These are phyloP conservation scores for Pseudorasbora parva DNA, from an alignment of 2,113 vertebrate species.

Conservation along the genomic window DNA sequence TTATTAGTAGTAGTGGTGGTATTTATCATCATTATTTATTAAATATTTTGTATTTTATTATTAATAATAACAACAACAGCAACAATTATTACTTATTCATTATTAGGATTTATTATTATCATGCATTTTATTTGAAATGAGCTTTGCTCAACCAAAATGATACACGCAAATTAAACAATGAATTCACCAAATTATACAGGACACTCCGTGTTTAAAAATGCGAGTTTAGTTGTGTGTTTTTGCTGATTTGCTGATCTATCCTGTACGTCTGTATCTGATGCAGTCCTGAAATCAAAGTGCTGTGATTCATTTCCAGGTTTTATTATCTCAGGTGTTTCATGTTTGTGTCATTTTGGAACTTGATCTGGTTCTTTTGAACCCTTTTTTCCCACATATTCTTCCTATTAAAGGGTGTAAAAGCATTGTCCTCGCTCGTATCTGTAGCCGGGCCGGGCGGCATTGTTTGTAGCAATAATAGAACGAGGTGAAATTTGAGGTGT, in stretches of 20 bases:
- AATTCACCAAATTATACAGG: too few species aligned
- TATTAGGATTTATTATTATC: neutral
- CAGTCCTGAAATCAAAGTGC: neutral
- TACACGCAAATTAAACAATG: neutral
- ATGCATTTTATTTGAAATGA: neutral
- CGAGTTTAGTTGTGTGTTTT: neutral
- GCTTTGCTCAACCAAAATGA: neutral
- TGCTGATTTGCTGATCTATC: neutral
- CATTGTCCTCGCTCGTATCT: conserved; percentile 11
- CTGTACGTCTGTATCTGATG: neutral
- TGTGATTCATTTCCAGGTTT: neutral
- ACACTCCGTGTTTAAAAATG: too few species aligned
- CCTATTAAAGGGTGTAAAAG: conserved; percentile 7
- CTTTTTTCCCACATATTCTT: neutral
- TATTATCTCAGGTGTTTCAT: neutral
- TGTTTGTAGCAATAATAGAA: conserved; percentile 45
- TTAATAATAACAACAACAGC: too few species aligned
- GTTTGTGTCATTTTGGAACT: neutral
- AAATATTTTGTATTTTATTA: too few species aligned
- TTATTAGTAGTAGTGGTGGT: too few species aligned
- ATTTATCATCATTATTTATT: too few species aligned
- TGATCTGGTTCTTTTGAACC: neutral
- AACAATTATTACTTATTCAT: neutral
- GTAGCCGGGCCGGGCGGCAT: conserved; percentile 1
- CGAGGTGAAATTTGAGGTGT: conserved; percentile 45